A percentile compares a stretch with the other conserved stretches of the same genome.
Evolutionary conservation across 2,113 vertebrate genomes (phyloP).

Genomic region (Onychorhynchus coronatus): DNA sequence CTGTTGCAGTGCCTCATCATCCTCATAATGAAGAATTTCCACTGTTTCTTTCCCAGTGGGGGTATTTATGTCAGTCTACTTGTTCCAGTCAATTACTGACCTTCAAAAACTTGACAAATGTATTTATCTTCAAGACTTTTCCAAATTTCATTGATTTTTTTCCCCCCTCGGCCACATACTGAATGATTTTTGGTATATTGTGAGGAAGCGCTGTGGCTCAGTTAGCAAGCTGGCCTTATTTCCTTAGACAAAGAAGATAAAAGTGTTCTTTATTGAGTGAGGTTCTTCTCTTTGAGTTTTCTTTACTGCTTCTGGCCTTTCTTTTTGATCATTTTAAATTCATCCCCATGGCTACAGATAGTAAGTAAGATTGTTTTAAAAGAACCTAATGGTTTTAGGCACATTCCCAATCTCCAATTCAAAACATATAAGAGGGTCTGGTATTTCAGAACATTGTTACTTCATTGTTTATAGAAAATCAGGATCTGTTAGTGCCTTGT

Average conservation of each 20-base stretch:
- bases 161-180: rapidly evolving
- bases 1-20: not conserved
- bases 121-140: not conserved
- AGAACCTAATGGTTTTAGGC: not conserved
- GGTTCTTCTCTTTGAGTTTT: not conserved
- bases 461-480: not conserved
- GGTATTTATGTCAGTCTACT: not conserved
- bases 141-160: not conserved
- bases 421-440: not conserved
- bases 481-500: not conserved
- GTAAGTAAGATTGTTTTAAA: not conserved
- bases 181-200: not conserved
- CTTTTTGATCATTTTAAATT: not conserved
- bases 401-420: not conserved
- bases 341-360: not conserved
- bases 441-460: not conserved
- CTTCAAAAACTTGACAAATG: not conserved
- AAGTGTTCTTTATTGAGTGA: not conserved
- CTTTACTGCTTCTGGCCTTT: not conserved
- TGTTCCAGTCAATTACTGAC: not conserved
- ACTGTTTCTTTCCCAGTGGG: not conserved
- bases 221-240: not conserved
- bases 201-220: not conserved
- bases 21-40: not conserved
- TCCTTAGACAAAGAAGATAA: not conserved